phyloP scores from a whole-genome alignment of 30 jellyfish, hydroid and myxozoan species.

The Sanderia malayensis region DNA sequence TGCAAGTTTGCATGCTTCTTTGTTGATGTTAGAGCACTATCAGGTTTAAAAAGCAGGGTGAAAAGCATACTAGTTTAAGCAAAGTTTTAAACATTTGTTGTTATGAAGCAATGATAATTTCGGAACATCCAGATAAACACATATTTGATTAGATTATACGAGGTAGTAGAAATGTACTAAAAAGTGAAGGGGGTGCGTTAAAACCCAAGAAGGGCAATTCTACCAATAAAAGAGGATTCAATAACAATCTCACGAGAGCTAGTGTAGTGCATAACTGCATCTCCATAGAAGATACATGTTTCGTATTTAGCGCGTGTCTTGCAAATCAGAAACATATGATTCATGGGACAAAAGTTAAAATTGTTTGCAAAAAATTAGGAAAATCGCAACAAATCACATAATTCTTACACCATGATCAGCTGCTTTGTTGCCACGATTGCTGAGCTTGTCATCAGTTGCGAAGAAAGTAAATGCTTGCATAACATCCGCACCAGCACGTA shows the following conservation, averaged over 20 bases:
- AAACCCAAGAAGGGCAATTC: neutral
- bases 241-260: too few species aligned
- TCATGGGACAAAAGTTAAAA: too few species aligned
- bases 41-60: neutral
- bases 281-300: too few species aligned
- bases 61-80: neutral
- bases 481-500: slow-evolving; percentile 95
- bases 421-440: slow-evolving; percentile 87
- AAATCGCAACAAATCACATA: too few species aligned
- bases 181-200: neutral
- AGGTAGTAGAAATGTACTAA: neutral
- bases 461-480: slow-evolving; percentile 94
- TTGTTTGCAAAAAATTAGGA: too few species aligned
- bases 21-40: slow-evolving; percentile 74
- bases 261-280: too few species aligned
- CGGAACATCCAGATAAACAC: neutral
- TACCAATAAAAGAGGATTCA: neutral
- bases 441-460: slow-evolving; percentile 86
- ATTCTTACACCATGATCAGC: slow-evolving; percentile 74
- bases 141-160: neutral
- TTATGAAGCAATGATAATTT: too few species aligned
- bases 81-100: neutral
- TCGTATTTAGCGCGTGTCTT: too few species aligned
- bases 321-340: too few species aligned
- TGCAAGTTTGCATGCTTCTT: slow-evolving; percentile 87